Evolutionary conservation across 1,140 invertebrate species (phyloP).

Genomic region (Ips typographus): DNA sequence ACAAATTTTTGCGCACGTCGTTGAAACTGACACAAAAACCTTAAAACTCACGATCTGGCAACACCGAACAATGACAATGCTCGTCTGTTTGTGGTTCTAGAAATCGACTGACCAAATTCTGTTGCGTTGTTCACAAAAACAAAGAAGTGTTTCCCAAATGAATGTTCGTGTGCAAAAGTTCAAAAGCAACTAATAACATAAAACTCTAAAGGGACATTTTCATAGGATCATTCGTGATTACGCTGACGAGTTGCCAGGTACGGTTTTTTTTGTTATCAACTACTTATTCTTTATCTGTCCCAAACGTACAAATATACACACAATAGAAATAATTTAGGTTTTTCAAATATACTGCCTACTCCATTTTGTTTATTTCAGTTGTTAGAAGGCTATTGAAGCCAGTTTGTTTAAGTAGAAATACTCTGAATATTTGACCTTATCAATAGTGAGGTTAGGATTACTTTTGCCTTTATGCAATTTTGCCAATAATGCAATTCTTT

Average conservation of each 20-base stretch:
- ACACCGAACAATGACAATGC: constrained; percentile 1
- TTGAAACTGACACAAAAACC: too few relatives aligned
- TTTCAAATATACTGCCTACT: too few relatives aligned
- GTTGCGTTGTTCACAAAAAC: background rate
- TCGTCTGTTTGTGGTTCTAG: too few relatives aligned
- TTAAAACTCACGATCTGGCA: background rate
- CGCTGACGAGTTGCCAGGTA: constrained; percentile 54
- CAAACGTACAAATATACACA: too few relatives aligned
- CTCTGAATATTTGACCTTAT: too few relatives aligned
- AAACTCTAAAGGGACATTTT: background rate
- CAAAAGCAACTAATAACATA: constrained; percentile 3
- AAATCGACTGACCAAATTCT: background rate
- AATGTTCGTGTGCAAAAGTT: constrained; percentile 10
- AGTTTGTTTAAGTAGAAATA: too few relatives aligned
- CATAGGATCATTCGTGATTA: constrained; percentile 46
- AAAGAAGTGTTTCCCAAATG: constrained; percentile 14
- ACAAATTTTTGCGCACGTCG: too few relatives aligned
- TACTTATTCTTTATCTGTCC: background rate
- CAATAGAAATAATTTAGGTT: too few relatives aligned
- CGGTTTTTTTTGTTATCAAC: constrained; percentile 3
- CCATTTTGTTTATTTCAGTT: too few relatives aligned
- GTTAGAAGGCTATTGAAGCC: too few relatives aligned
- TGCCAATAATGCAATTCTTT: too few relatives aligned
- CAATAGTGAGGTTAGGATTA: constrained; percentile 2
- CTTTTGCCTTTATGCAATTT: too few relatives aligned